phyloP scores from a whole-genome alignment of 2,113 vertebrate genomes.

The Pogonocichla stellata region DNA sequence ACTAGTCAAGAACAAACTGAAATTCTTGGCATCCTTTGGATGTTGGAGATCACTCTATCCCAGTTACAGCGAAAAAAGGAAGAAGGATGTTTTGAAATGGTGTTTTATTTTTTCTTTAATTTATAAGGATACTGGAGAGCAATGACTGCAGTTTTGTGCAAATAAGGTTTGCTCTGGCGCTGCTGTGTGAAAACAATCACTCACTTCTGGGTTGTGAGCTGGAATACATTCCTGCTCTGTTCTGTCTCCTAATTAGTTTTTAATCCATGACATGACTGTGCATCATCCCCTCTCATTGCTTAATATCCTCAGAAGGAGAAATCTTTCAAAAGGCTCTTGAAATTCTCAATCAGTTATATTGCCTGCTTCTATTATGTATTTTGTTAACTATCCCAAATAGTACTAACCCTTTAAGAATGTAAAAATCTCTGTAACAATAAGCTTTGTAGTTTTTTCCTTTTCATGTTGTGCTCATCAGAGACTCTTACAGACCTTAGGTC shows the following conservation, averaged over 20 bases:
- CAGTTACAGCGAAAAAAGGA: neutral
- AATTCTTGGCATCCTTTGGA: neutral
- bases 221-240: conserved; percentile 34
- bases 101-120: neutral
- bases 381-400: conserved; percentile 15
- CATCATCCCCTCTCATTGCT: conserved; percentile 19
- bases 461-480: neutral
- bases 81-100: neutral
- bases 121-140: neutral
- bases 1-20: neutral
- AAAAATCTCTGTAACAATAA: neutral
- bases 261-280: conserved; percentile 37
- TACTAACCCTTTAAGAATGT: neutral
- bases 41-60: neutral
- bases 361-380: neutral
- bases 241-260: conserved; percentile 45
- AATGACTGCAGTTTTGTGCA: neutral
- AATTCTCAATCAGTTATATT: conserved; percentile 8
- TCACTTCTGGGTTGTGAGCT: conserved; percentile 1
- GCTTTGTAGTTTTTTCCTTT: neutral
- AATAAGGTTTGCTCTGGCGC: neutral
- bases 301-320: conserved; percentile 15
- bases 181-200: neutral
- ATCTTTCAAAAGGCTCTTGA: conserved; percentile 29
- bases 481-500: neutral